A percentile compares a stretch with the other conserved stretches of the same genome.
Conservation (phyloP, 30 jellyfish, hydroid and myxozoan species). For the Aurelia aurita complex sp. Pacific region DNA sequence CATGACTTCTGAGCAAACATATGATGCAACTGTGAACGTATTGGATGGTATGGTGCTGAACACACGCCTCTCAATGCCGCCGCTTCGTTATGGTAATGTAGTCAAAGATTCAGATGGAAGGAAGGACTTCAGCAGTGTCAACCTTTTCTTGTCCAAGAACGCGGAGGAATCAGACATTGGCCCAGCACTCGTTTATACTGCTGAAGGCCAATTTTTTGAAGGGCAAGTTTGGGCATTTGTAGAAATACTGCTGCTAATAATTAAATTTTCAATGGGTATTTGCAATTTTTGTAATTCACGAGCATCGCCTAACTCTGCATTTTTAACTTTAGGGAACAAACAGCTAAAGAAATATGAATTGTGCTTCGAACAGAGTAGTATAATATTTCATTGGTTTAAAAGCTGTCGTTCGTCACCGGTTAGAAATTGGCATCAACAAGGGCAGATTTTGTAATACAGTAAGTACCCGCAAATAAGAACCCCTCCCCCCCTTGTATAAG, state of each 20-base stretch:
- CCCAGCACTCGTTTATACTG: slow-evolving; percentile 8
- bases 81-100: slow-evolving; percentile 30
- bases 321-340: too few relatives aligned
- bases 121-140: slow-evolving; percentile 19
- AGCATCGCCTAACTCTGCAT: too few relatives aligned
- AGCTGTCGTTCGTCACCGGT: too few relatives aligned
- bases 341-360: too few relatives aligned
- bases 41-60: slow-evolving; percentile 17
- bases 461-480: too few relatives aligned
- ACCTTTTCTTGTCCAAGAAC: slow-evolving; percentile 28
- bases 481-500: too few relatives aligned
- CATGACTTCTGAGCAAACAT: slow-evolving; percentile 15
- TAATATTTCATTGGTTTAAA: too few relatives aligned
- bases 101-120: slow-evolving; percentile 6
- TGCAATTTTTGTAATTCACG: background rate
- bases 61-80: slow-evolving; percentile 1
- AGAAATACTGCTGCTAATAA: background rate
- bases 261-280: background rate
- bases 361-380: too few relatives aligned
- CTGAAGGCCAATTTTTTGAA: background rate
- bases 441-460: too few relatives aligned
- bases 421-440: too few relatives aligned
- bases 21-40: slow-evolving; percentile 6
- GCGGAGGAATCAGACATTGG: slow-evolving; percentile 32
- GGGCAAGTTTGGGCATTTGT: background rate